Evolutionary conservation across 2,888 invertebrate genomes (phyloP), one percentile per base, ranked within the genome.

Genomic region (Drosophila peninsularis): DNA sequence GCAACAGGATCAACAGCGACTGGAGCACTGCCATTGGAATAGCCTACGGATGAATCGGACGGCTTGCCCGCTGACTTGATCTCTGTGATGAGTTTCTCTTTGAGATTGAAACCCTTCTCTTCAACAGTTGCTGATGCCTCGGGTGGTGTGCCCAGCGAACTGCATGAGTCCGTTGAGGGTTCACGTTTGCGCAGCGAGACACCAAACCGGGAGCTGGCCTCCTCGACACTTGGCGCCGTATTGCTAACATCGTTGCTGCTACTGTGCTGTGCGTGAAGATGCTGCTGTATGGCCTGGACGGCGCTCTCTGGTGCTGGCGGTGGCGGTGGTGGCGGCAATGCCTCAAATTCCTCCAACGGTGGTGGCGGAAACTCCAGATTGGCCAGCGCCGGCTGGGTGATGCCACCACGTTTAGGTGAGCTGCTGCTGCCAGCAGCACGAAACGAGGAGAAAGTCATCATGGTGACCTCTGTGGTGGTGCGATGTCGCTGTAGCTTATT

Each of bases 321-420:
- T 41, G 84, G 90, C 39, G 90, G 89, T 54, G 90, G 85, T 45
- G 90, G 90, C 17, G 88, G 80, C 70, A 79, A 75, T 1, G 89
- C 89, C 77, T 93, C 93, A 80, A 94, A 93, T 63, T 95, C 95
- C 87, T 95, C 96, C 6, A 95, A 93, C 0, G 97, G 97, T 0
- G 97, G 97, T 19, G 97, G 97, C 1, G 97, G 97, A 92, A 97
- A 97, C 91, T 97, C 97, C 34, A 97, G 93, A 90, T 97, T 97
- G 5, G 96, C 96, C 67, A 96, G 92, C 0, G 95, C 94, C 0
- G 96, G 96, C 70, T 96, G 95, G 2, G 95, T 93, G 47, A 63
- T 30, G 49, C 57, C 81, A 24, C 71, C 66, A 0, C 95, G 93
- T 62, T 95, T 96, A 7, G 96, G 96, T 80, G 95, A 96, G 63